These are phyloP conservation scores for Scylla paramamosain DNA, from an alignment of 1,140 invertebrate species.

Conservation along the genomic window DNA sequence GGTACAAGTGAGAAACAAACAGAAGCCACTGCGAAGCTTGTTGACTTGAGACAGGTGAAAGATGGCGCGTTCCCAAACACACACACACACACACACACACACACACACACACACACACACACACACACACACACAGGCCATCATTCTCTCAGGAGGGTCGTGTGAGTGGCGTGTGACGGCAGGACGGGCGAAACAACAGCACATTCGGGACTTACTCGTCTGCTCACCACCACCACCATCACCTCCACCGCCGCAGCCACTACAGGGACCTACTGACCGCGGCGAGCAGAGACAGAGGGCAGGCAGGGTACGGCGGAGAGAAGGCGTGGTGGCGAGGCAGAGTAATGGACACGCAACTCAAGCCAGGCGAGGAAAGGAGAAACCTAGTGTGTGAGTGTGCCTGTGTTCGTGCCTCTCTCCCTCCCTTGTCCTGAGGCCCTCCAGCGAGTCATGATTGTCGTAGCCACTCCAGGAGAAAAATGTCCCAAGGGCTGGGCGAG, in stretches of 20 bases:
- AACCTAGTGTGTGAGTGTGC: background rate
- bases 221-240: background rate
- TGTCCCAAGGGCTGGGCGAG: background rate
- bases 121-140: conserved; percentile 32
- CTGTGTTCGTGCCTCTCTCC: background rate
- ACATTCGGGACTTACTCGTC: background rate
- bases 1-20: too few species aligned
- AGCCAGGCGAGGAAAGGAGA: background rate
- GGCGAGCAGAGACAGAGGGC: background rate
- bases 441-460: background rate
- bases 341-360: background rate
- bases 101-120: conserved; percentile 45
- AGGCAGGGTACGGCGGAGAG: background rate
- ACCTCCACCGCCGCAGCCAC: background rate
- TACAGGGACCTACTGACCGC: background rate
- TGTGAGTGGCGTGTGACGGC: background rate
- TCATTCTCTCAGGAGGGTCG: background rate
- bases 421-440: background rate
- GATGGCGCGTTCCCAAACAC: background rate
- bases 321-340: background rate
- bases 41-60: too few species aligned
- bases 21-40: too few species aligned
- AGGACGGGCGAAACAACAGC: background rate
- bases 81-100: conserved; percentile 42
- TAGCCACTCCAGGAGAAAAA: background rate